phyloP scores from a whole-genome alignment of 1,140 invertebrate genomes.

The Drosophila tani region DNA sequence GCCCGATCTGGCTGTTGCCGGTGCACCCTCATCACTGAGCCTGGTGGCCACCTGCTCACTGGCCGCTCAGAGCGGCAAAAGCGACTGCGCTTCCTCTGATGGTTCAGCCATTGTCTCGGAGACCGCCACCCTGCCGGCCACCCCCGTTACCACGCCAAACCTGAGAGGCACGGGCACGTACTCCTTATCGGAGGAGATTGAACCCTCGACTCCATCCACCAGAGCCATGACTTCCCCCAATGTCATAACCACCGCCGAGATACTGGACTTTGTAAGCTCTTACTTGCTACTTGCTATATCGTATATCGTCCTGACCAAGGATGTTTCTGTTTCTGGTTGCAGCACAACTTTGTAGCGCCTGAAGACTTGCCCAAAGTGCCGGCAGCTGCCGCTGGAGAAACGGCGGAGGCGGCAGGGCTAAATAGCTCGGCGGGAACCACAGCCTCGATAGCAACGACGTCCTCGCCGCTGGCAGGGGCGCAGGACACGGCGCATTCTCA shows the following conservation, averaged over 20 bases:
- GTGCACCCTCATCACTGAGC: slow-evolving; percentile 57
- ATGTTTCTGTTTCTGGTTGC: neutral
- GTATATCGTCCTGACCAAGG: neutral
- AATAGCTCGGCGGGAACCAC: slow-evolving; percentile 72
- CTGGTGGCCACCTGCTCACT: slow-evolving; percentile 59
- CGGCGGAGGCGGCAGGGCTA: slow-evolving; percentile 51
- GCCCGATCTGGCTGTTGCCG: slow-evolving; percentile 25
- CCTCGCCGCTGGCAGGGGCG: slow-evolving; percentile 54
- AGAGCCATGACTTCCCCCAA: slow-evolving; percentile 62
- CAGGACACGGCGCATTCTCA: slow-evolving; percentile 23
- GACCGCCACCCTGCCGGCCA: slow-evolving; percentile 51
- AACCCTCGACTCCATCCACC: slow-evolving; percentile 65
- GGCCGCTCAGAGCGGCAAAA: slow-evolving; percentile 36
- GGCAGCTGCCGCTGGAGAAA: slow-evolving; percentile 25
- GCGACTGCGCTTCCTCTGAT: slow-evolving; percentile 19
- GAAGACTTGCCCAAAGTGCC: slow-evolving; percentile 63
- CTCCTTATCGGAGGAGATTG: slow-evolving; percentile 48
- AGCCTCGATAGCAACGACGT: slow-evolving; percentile 62
- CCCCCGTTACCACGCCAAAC: slow-evolving; percentile 48
- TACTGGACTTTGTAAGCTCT: slow-evolving; percentile 59
- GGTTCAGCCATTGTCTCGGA: slow-evolving; percentile 49
- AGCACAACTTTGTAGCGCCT: slow-evolving; percentile 53
- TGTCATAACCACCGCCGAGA: slow-evolving; percentile 62
- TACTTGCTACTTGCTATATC: too few species aligned
- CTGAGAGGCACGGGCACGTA: slow-evolving; percentile 57